Base-by-base conservation (phyloP, 1,140 invertebrate species). In the Saccostrea echinata region DNA sequence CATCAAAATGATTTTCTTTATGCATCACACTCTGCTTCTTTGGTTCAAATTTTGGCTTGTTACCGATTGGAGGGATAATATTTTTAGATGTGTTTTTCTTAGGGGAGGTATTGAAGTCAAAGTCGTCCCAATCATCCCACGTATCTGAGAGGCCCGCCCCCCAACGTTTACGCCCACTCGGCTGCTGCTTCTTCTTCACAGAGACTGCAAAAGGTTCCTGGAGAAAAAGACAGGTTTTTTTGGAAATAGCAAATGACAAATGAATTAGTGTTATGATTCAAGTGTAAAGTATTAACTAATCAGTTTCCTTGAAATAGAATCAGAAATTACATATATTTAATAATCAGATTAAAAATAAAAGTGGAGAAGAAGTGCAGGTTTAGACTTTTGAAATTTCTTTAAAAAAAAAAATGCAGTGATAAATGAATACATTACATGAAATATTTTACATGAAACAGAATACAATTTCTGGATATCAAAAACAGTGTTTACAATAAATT, bases 71-170 rank as follows among this genome's bases (percentile, higher is more conserved):
- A 51, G 81, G 81, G 6, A 83, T 83, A 61, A 87, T 52, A 85
- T 80, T 87, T 81, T 92, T 92, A 64, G 90, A 89, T 11, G 89
- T 91, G 43, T 89, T 86, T 81, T 90, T 89, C 81, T 92, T 93
- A 83, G 85, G 91, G 4, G 91, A 90, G 12, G 88, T 80, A 33
- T 53, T 83, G 64, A 92, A 90, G 84, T 94, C 94, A 88, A 94
- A 91, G 52, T 94, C 93, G 80, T 93, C 93, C 91, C 91, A 94
- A 88, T 94, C 93, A 88, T 94, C 94, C 90, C 92, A 93, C 8
- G 90, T 93, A 82, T 94, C 93, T 3, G 92, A 92, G 18, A 91
- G 82, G 0, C 92, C 92, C 0, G 88, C 89, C 33, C 92, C 92
- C 92, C 93, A 93, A 0, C 92, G 88, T 82, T 92, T 93, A 57